phyloP scores from a whole-genome alignment of 2,888 invertebrate genomes.

The Leptinotarsa tumamoca region DNA sequence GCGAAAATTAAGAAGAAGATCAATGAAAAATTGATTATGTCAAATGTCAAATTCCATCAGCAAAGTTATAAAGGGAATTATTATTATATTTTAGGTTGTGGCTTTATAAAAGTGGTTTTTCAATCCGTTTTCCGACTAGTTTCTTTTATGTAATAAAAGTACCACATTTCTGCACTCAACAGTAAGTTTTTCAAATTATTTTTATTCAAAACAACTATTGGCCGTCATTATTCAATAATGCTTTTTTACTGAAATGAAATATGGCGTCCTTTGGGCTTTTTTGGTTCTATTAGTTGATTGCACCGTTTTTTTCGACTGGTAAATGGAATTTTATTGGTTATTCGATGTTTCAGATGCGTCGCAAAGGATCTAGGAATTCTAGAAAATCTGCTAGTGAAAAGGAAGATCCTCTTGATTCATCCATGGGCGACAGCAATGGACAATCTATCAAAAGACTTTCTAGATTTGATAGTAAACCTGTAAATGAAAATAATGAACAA shows the following conservation, averaged over 20 bases:
- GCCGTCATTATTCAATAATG: too few species aligned
- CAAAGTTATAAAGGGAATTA: not conserved
- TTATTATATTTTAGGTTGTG: constrained; percentile 3
- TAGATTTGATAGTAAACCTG: constrained; percentile 33
- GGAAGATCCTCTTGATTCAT: constrained; percentile 63
- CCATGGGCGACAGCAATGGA: constrained; percentile 50
- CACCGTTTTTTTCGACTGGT: too few species aligned
- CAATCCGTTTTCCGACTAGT: not conserved
- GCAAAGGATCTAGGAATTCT: constrained; percentile 79
- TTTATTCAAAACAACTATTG: too few species aligned
- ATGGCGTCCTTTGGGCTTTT: not conserved
- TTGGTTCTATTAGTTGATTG: not conserved
- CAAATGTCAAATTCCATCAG: not conserved
- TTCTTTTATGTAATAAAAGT: not conserved
- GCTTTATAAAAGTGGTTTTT: not conserved
- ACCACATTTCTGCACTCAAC: not conserved
- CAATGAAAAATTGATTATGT: too few species aligned
- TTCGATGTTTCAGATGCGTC: constrained; percentile 71
- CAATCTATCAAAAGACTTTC: constrained; percentile 67
- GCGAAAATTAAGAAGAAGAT: too few species aligned
- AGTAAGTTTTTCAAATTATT: not conserved
- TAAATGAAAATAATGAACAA: not conserved
- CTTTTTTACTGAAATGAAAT: too few species aligned
- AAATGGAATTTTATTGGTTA: not conserved
- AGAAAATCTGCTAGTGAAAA: constrained; percentile 76